phyloP scores from a whole-genome alignment of 2,113 vertebrate genomes.

The Corvus cornix region DNA sequence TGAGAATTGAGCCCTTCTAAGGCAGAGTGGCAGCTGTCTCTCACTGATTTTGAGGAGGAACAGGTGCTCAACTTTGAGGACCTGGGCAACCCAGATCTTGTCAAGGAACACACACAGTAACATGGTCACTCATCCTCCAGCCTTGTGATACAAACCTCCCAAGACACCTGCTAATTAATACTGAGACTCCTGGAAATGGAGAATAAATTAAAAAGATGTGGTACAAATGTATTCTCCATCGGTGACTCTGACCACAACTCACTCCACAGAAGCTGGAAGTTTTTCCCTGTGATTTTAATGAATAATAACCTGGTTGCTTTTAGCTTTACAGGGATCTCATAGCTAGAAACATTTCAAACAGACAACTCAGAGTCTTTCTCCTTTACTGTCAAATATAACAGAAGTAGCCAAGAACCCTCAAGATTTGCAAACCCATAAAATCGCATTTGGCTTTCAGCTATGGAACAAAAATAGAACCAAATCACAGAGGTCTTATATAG shows the following conservation, averaged over 20 bases:
- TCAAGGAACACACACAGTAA: neutral
- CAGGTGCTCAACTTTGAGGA: neutral
- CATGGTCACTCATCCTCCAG: neutral
- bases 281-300: constrained; percentile 14
- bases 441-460: neutral
- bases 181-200: neutral
- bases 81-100: neutral
- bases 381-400: neutral
- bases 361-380: neutral
- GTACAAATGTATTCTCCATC: neutral
- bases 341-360: constrained; percentile 16
- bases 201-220: neutral
- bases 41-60: neutral
- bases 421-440: constrained; percentile 24
- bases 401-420: constrained; percentile 9
- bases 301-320: constrained; percentile 5
- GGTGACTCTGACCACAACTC: neutral
- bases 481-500: constrained; percentile 16
- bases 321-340: constrained; percentile 1
- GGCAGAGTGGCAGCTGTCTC: neutral
- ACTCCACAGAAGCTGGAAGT: neutral
- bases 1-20: neutral
- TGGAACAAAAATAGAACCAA: constrained; percentile 33
- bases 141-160: neutral
- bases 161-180: neutral